Evolutionary conservation across 2,797 vertebrate species (phyloP), one percentile per base, ranked within the genome.

Genomic region (Sciurus vulgaris): DNA sequence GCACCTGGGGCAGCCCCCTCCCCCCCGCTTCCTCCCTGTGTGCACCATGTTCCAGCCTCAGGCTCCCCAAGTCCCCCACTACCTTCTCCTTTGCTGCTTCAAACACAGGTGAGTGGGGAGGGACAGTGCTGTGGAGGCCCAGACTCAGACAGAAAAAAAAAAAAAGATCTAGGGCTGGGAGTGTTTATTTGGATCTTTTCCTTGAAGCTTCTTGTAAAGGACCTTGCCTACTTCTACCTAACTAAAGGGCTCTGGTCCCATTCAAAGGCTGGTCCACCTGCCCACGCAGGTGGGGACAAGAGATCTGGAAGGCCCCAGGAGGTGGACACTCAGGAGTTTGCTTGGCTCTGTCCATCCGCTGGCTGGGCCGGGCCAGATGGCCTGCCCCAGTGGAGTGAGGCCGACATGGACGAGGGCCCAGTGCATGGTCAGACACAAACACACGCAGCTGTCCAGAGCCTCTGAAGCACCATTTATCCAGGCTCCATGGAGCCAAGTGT

Each of bases 391-490:
- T 26, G 51, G 41, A 38, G 8, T 35, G 18, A 61, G 56, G 79
- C 89, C 15, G 9, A 4, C 8, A 9, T 28, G 76, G 76, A 56
- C 7, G 1, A 9, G 56, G 65, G 77, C 85, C 91, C 92, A 33
- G 69, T 1, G 13, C 38, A 13, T 0, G 10, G 44, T 89, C 35
- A 96, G 74, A 96, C 73, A 85, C 44, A 94, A 89, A 93, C 20
- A 73, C 59, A 89, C 91, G 38, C 63, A 88, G 81, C 69, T 83
- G 81, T 94, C 54, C 17, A 73, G 91, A 94, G 87, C 73, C 93
- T 67, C 59, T 14, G 10, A 91, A 96, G 97, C 91, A 96, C 97
- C 63, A 0, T 97, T 97, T 96, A 95, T 96, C 91, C 59, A 88
- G 82, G 84, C 51, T 89, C 41, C 7, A 0, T 22, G 73, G 56